Base-by-base conservation (phyloP, 1,140 invertebrate genomes). In the Sycophaga agraensis region DNA sequence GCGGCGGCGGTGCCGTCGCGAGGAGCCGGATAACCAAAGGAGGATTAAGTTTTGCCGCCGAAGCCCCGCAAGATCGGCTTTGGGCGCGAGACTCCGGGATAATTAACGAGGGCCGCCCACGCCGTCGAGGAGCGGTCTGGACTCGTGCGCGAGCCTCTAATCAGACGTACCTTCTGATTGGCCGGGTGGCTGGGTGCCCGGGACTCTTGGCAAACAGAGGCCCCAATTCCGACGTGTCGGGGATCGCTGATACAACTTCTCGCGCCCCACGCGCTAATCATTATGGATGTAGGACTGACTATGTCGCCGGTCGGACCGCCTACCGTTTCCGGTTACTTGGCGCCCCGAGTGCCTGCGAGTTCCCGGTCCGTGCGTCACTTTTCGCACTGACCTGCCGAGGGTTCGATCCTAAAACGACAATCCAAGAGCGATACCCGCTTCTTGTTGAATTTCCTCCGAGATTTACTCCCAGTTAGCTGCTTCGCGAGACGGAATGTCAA, bases 151-250 rank as follows among this genome's bases (percentile, higher is more conserved):
- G 66, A 63, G 59, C 71, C 69, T 76, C 68, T 74, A 75, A 75
- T 76, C 72, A 77, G 67, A 72, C 68, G 66, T 69, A 69, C 54
- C 65, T 72, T 69, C 67, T 71, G 68, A 75, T 73, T 74, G 66
- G 65, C 64, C 58, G 59, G 58, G 26, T 56, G 61, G 46, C 19
- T 51, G 31, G 11, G 16, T 48, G 59, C 31, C 42, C 16, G 3
- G 14, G 16, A 53, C 63, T 35, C 17, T 45, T 43, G 16, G 58
- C 68, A 73, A 73, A 73, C 71, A 73, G 59, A 43, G 53, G 63
- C 50, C 49, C 66, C 68, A 68, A 70, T 70, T 68, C 65, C 53
- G 60, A 64, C 66, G 65, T 59, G 69, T 64, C 39, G 39, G 8
- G 42, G 50, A 55, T 48, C 42, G 19, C 21, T 61, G 59, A 61